phyloP scores from a whole-genome alignment of 2,888 invertebrate species.

The Dyspetes luteomarginatus region DNA sequence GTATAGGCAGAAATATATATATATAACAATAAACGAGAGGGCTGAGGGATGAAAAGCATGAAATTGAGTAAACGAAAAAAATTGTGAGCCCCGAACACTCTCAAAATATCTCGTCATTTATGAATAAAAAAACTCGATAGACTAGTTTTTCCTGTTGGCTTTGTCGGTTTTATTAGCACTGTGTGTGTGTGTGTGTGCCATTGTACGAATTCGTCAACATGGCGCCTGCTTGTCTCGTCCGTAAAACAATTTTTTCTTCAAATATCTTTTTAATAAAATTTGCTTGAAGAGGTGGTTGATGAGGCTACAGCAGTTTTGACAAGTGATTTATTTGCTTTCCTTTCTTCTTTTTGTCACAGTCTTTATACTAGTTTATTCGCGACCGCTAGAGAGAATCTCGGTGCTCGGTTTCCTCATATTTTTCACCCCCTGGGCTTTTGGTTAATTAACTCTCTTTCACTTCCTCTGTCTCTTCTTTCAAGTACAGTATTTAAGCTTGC shows the following conservation, averaged over 20 bases:
- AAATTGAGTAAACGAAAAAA: neutral
- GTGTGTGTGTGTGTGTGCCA: too few relatives aligned
- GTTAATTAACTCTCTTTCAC: conserved; percentile 30
- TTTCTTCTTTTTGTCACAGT: neutral
- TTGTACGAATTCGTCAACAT: too few relatives aligned
- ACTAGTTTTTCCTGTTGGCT: too few relatives aligned
- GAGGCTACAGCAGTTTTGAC: too few relatives aligned
- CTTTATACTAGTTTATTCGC: neutral
- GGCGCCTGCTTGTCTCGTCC: too few relatives aligned
- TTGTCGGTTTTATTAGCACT: too few relatives aligned
- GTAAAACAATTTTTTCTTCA: too few relatives aligned
- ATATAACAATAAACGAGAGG: conserved; percentile 33
- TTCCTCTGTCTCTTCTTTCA: neutral
- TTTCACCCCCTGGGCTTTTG: neutral
- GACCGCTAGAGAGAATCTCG: neutral
- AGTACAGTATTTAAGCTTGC: conserved; percentile 20
- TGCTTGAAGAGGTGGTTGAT: too few relatives aligned
- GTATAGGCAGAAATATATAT: too few relatives aligned
- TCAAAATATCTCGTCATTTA: neutral
- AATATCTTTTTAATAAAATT: too few relatives aligned
- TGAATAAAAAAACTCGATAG: conserved; percentile 11
- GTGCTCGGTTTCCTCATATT: neutral
- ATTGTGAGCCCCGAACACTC: neutral
- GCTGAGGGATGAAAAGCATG: neutral
- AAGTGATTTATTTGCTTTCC: too few relatives aligned